Percentiles rank a stretch among this genome's conserved stretches.
These are phyloP conservation scores for Carollia perspicillata DNA, from an alignment of 2,113 vertebrate species.

Conservation along the genomic window DNA sequence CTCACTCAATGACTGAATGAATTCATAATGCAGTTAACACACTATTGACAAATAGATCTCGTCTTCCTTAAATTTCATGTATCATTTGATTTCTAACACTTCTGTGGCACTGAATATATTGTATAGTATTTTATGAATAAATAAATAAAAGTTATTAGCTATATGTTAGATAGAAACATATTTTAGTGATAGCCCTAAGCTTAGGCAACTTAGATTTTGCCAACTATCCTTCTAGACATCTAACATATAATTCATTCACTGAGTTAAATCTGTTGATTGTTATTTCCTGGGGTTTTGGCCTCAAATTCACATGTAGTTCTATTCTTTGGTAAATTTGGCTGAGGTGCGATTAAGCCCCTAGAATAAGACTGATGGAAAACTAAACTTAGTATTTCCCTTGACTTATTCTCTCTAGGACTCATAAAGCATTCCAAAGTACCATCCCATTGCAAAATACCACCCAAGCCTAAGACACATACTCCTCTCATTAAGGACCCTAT, in stretches of 20 bases:
- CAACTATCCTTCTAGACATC: neutral
- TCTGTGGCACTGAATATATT: neutral
- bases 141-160: neutral
- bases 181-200: neutral
- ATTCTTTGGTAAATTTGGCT: neutral
- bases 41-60: neutral
- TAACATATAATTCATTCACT: neutral
- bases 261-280: neutral
- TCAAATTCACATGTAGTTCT: neutral
- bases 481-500: neutral
- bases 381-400: neutral
- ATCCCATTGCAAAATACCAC: neutral
- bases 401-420: neutral
- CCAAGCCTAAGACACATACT: neutral
- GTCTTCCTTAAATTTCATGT: neutral
- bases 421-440: neutral
- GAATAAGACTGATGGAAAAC: neutral
- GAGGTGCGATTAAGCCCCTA: neutral
- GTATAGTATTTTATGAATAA: neutral
- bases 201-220: neutral
- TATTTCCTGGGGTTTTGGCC: neutral
- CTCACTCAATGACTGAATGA: neutral
- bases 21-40: neutral
- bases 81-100: neutral
- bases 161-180: neutral